phyloP scores from a whole-genome alignment of 2,113 vertebrate species.

The Cyanistes caeruleus region DNA sequence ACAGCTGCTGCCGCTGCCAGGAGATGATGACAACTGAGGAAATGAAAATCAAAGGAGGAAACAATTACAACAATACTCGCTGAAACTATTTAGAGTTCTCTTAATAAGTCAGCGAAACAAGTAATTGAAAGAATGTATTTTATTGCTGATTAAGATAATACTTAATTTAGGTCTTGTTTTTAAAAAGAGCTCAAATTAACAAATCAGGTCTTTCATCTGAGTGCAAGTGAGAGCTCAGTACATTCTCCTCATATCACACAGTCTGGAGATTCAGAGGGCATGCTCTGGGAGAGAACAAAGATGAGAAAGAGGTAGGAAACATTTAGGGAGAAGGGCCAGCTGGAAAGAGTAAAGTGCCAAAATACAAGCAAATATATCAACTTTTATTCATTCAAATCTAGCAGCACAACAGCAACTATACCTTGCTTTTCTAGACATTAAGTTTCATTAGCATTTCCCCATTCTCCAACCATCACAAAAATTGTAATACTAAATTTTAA shows the following conservation, averaged over 20 bases:
- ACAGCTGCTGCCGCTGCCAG: conserved; percentile 65
- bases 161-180: conserved; percentile 61
- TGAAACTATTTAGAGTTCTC: conserved; percentile 71
- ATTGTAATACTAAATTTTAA: neutral
- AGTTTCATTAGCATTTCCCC: neutral
- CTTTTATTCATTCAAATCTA: neutral
- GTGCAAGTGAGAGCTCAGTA: neutral
- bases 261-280: rapidly evolving
- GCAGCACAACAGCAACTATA: neutral
- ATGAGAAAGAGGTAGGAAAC: neutral
- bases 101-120: conserved; percentile 65
- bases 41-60: conserved; percentile 78
- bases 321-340: neutral
- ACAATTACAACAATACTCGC: conserved; percentile 74
- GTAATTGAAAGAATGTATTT: conserved; percentile 72
- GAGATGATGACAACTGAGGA: conserved; percentile 76
- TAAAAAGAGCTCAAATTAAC: conserved; percentile 59
- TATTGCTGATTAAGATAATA: conserved; percentile 73
- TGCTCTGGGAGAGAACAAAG: neutral
- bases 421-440: neutral
- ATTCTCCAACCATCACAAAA: neutral
- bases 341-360: neutral
- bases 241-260: neutral
- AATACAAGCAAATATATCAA: neutral
- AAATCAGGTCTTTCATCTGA: conserved; percentile 5